These are phyloP conservation scores for Conopomorpha cramerella DNA, from an alignment of 1,140 invertebrate species.

Conservation along the genomic window DNA sequence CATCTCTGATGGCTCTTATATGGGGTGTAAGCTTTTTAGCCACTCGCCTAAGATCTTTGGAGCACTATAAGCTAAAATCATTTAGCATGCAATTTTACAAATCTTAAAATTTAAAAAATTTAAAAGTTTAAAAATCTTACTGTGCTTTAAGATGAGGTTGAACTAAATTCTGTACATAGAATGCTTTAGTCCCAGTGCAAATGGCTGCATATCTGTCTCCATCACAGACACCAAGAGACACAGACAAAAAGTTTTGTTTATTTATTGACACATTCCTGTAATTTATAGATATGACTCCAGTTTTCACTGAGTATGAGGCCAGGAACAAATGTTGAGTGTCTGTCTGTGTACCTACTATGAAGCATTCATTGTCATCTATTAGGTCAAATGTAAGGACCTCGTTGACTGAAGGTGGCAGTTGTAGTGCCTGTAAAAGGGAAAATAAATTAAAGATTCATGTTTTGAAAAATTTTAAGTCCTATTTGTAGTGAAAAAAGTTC, in stretches of 20 bases:
- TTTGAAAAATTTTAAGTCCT: neutral
- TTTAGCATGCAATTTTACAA: too few species aligned
- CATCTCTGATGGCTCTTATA: too few species aligned
- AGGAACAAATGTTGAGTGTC: conserved; percentile 10
- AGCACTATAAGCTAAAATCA: too few species aligned
- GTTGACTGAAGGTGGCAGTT: conserved; percentile 17
- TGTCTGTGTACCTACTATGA: conserved; percentile 16
- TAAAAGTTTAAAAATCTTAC: too few species aligned
- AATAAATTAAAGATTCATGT: neutral
- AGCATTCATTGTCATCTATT: conserved; percentile 37
- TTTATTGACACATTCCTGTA: too few species aligned
- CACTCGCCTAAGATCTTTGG: too few species aligned
- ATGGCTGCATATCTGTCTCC: conserved; percentile 39
- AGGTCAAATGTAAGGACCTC: conserved; percentile 39
- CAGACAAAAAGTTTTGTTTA: too few species aligned
- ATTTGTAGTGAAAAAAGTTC: too few species aligned
- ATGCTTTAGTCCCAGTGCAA: conserved; percentile 26
- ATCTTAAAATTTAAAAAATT: too few species aligned
- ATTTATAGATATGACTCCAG: conserved; percentile 21
- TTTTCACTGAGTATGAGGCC: conserved; percentile 25
- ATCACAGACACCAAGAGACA: conserved; percentile 30
- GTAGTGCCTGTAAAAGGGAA: conserved; percentile 30
- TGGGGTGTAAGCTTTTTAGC: too few species aligned
- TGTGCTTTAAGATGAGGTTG: conserved; percentile 22
- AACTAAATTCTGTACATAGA: conserved; percentile 33